A percentile compares a stretch with the other conserved stretches of the same genome.
Conservation (phyloP, 2,797 vertebrate genomes). For the Varecia variegata region DNA sequence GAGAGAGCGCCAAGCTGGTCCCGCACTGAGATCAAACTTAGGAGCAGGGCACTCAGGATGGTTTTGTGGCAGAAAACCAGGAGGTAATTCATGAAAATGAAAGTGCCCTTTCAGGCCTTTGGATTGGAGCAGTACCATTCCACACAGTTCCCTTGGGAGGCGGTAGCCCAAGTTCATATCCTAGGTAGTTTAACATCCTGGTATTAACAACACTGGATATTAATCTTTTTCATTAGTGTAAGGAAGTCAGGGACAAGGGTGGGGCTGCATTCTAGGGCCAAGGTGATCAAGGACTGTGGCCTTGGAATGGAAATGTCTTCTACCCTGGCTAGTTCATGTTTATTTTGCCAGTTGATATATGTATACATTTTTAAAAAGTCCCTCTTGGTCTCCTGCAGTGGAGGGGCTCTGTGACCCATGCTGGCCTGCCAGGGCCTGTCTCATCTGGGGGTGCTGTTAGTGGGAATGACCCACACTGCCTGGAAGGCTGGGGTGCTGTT, state of each 20-base stretch:
- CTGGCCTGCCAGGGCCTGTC: rapidly evolving
- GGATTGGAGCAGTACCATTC: background rate
- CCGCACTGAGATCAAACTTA: background rate
- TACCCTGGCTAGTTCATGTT: no score
- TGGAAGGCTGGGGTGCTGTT: rapidly evolving
- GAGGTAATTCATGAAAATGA: background rate
- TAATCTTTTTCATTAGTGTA: background rate
- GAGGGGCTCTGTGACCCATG: background rate
- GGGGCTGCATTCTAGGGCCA: background rate
- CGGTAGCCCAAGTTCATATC: background rate
- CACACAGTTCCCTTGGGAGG: background rate
- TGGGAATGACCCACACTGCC: rapidly evolving
- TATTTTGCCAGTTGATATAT: background rate
- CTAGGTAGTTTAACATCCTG: background rate
- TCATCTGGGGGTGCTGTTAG: no score
- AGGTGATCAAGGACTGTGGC: rapidly evolving
- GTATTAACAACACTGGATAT: background rate
- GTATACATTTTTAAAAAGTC: background rate
- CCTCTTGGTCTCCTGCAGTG: background rate
- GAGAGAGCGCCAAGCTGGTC: background rate
- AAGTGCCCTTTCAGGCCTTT: background rate
- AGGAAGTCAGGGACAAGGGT: background rate
- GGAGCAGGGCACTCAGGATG: background rate
- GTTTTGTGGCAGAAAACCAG: background rate
- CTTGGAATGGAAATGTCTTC: background rate